Conservation (phyloP, 2,113 vertebrate species). For the Tautogolabrus adspersus region DNA sequence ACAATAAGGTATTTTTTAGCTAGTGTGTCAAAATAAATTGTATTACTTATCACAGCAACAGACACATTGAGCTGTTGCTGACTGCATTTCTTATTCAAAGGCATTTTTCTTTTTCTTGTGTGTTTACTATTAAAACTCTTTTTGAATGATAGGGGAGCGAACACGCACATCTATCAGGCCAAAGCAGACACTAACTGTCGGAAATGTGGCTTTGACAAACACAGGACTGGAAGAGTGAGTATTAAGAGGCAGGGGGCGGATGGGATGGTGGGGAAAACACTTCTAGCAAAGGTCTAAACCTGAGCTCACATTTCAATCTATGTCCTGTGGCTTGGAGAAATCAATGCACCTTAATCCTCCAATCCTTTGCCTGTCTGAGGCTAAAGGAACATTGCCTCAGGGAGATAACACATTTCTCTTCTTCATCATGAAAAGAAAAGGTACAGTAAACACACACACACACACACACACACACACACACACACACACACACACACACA, state of each 20-base stretch:
- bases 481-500: constrained; percentile 16
- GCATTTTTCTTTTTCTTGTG: constrained; percentile 14
- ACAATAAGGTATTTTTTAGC: neutral
- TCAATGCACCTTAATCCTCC: constrained; percentile 78
- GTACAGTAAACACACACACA: constrained; percentile 32
- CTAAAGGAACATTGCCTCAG: constrained; percentile 63
- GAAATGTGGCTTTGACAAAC: constrained; percentile 45
- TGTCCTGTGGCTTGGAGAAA: constrained; percentile 66
- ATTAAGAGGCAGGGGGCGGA: constrained; percentile 48
- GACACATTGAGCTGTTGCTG: neutral
- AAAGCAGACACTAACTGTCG: constrained; percentile 48
- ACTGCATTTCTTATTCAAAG: constrained; percentile 16
- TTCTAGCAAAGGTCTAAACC: constrained; percentile 55
- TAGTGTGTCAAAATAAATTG: constrained; percentile 5
- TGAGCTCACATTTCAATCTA: constrained; percentile 74
- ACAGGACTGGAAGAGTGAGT: constrained; percentile 35
- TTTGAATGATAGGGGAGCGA: constrained; percentile 29
- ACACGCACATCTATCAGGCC: constrained; percentile 50
- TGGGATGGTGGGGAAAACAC: neutral
- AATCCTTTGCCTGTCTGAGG: constrained; percentile 66
- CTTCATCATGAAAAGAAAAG: constrained; percentile 41
- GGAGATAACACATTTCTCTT: constrained; percentile 67
- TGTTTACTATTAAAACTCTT: constrained; percentile 28
- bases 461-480: constrained; percentile 16
- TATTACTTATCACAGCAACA: neutral